Percentiles rank a stretch among this genome's conserved stretches.
Conservation (phyloP, 2,888 invertebrate genomes). For the Dynastes grantii region DNA sequence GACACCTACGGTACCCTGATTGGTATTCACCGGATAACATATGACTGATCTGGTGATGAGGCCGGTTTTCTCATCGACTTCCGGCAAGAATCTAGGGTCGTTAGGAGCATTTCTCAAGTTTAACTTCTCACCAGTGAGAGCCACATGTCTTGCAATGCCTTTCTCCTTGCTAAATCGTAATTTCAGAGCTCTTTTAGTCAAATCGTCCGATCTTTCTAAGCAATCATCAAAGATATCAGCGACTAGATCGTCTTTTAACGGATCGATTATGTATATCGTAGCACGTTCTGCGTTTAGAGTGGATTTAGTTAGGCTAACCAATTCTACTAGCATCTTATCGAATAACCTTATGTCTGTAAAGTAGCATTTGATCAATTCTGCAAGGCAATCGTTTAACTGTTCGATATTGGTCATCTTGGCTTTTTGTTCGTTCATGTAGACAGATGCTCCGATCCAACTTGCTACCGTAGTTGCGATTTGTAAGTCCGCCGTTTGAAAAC, state of each 20-base stretch:
- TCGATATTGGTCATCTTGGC: conserved; percentile 67
- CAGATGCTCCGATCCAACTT: conserved; percentile 70
- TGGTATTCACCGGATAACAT: conserved; percentile 73
- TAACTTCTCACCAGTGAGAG: conserved; percentile 70
- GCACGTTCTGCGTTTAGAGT: conserved; percentile 75
- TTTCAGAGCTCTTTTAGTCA: conserved; percentile 72
- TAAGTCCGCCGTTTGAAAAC: conserved; percentile 65
- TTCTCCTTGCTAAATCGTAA: conserved; percentile 71
- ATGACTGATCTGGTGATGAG: conserved; percentile 75
- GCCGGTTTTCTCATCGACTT: conserved; percentile 74
- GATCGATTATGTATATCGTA: conserved; percentile 74
- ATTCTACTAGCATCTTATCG: conserved; percentile 76
- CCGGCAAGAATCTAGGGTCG: conserved; percentile 73
- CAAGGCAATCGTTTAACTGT: conserved; percentile 67
- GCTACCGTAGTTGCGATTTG: conserved; percentile 66
- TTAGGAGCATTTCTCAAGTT: conserved; percentile 75
- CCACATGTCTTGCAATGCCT: conserved; percentile 74
- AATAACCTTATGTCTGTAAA: conserved; percentile 74
- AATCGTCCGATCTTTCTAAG: conserved; percentile 63
- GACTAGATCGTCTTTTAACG: conserved; percentile 69
- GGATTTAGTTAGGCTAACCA: conserved; percentile 75
- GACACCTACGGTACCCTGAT: conserved; percentile 70
- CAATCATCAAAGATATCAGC: conserved; percentile 78
- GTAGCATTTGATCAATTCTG: conserved; percentile 70
- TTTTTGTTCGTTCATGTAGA: conserved; percentile 68